phyloP scores from a whole-genome alignment of 2,888 invertebrate species.

The Sacculina carcini region DNA sequence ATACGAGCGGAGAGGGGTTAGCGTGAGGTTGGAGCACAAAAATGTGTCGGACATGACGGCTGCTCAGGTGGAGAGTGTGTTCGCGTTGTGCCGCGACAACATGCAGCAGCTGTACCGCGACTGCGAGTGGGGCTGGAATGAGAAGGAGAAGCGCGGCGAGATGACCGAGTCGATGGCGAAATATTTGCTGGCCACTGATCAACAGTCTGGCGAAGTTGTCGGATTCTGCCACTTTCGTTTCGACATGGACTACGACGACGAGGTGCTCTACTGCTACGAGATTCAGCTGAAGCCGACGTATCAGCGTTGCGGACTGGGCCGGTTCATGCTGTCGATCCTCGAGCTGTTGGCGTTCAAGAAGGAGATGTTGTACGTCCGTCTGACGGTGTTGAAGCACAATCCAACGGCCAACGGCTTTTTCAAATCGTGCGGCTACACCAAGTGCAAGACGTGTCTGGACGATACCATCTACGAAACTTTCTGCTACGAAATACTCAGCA shows the following conservation, averaged over 20 bases:
- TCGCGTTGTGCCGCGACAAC: slow-evolving; percentile 45
- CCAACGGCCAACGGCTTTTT: slow-evolving; percentile 43
- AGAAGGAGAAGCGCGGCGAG: slow-evolving; percentile 40
- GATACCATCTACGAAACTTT: slow-evolving; percentile 28
- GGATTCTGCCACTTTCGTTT: slow-evolving; percentile 61
- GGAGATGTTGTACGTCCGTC: slow-evolving; percentile 48
- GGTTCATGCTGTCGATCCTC: slow-evolving; percentile 47
- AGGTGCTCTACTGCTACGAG: slow-evolving; percentile 55
- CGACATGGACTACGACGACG: slow-evolving; percentile 47
- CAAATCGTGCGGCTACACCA: slow-evolving; percentile 31
- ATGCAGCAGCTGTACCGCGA: slow-evolving; percentile 41
- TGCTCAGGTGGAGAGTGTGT: slow-evolving; percentile 35
- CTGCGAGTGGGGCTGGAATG: slow-evolving; percentile 44
- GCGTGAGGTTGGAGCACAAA: slow-evolving; percentile 24
- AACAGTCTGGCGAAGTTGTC: slow-evolving; percentile 25
- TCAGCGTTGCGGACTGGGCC: slow-evolving; percentile 53
- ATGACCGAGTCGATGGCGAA: slow-evolving; percentile 42
- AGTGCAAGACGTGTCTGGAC: slow-evolving; percentile 40
- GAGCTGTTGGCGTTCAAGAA: slow-evolving; percentile 45
- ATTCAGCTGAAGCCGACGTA: slow-evolving; percentile 45
- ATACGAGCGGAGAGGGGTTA: not conserved
- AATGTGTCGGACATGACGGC: slow-evolving; percentile 29
- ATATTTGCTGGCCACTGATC: slow-evolving; percentile 36
- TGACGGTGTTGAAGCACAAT: slow-evolving; percentile 59
- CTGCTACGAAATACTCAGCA: slow-evolving; percentile 35